Percentiles rank a stretch among this genome's conserved stretches.
These are phyloP conservation scores for Agapostemon virescens DNA, from an alignment of 2,888 invertebrate genomes.

Conservation along the genomic window DNA sequence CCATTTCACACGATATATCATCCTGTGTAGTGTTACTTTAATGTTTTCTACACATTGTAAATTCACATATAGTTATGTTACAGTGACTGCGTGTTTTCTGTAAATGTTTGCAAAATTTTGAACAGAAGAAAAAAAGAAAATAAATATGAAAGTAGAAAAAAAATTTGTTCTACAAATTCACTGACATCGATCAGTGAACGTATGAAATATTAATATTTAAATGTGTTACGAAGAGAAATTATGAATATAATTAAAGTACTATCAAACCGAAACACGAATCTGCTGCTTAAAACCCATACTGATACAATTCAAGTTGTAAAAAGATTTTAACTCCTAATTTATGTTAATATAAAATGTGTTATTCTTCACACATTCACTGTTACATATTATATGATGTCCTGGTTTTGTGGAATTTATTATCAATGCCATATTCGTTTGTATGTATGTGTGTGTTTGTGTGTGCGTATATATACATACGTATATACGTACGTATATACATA, in stretches of 20 bases:
- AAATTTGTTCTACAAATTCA: conserved; percentile 61
- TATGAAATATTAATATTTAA: conserved; percentile 67
- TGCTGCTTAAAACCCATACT: background rate
- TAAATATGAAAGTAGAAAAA: conserved; percentile 4
- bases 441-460: conserved; percentile 50
- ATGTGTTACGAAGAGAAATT: conserved; percentile 26
- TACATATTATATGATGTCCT: conserved; percentile 70
- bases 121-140: conserved; percentile 35
- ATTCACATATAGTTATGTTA: conserved; percentile 71
- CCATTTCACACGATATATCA: conserved; percentile 71
- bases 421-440: conserved; percentile 60
- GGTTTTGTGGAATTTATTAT: conserved; percentile 45
- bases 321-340: background rate
- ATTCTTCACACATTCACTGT: conserved; percentile 74
- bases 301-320: background rate
- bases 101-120: conserved; percentile 68
- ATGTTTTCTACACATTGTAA: conserved; percentile 69
- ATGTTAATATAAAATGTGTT: conserved; percentile 2
- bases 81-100: conserved; percentile 71
- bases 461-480: no score
- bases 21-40: conserved; percentile 73
- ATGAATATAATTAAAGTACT: background rate
- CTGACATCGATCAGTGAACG: conserved; percentile 74
- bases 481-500: conserved; percentile 26
- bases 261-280: background rate